A percentile compares a stretch with the other conserved stretches of the same genome.
Conservation (phyloP, 2,888 invertebrate genomes). For the Bombylius discolor region DNA sequence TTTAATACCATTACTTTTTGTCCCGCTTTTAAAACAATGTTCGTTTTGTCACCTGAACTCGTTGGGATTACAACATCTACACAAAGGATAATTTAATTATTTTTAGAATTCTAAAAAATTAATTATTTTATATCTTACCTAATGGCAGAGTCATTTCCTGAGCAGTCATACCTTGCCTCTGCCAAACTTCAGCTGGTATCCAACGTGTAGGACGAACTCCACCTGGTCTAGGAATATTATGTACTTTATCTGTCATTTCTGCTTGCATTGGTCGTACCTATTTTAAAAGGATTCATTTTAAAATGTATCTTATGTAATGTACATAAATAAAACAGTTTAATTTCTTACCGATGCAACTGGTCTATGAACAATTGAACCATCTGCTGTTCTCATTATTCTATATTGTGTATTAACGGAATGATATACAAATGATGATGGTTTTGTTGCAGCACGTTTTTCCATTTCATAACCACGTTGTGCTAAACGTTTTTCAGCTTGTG, state of each 20-base stretch:
- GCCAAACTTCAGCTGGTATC: conserved; percentile 86
- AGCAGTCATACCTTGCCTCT: conserved; percentile 86
- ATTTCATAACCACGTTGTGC: conserved; percentile 86
- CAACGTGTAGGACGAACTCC: conserved; percentile 48
- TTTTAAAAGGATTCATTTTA: not conserved
- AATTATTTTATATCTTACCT: conserved; percentile 38
- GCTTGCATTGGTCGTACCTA: conserved; percentile 73
- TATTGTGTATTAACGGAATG: conserved; percentile 42
- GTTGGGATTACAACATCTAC: conserved; percentile 87
- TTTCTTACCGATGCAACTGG: conserved; percentile 50
- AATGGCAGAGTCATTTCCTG: conserved; percentile 88
- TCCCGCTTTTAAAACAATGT: conserved; percentile 83
- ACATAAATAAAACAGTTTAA: conserved; percentile 24
- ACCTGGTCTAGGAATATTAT: conserved; percentile 24
- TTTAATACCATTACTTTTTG: conserved; percentile 89
- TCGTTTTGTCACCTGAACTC: conserved; percentile 76
- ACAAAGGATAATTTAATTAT: conserved; percentile 9
- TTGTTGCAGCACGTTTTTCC: conserved; percentile 74
- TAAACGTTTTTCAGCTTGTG: conserved; percentile 82
- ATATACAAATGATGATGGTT: conserved; percentile 40
- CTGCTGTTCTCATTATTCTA: conserved; percentile 43
- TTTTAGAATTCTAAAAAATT: conserved; percentile 1
- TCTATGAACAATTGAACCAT: conserved; percentile 48
- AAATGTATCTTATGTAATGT: conserved; percentile 37
- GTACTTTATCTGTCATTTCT: conserved; percentile 34